phyloP scores from a whole-genome alignment of 2,888 invertebrate species.

The Pterobdella sp. region DNA sequence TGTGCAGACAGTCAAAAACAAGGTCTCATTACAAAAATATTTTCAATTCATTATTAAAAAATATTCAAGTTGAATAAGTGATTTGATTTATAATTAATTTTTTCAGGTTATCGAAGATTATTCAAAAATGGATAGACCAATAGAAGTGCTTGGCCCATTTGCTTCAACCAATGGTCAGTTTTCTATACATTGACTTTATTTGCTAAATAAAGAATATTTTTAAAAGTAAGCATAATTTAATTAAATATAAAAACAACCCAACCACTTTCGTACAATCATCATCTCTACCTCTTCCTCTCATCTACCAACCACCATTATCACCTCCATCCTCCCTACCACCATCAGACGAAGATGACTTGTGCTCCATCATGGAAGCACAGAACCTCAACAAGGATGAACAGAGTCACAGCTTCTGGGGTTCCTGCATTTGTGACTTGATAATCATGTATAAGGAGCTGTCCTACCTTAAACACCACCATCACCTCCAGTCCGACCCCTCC shows the following conservation, averaged over 20 bases:
- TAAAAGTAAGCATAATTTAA: too few species aligned
- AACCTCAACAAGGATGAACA: constrained; percentile 10
- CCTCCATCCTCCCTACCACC: background rate
- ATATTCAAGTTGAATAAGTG: background rate
- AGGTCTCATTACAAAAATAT: background rate
- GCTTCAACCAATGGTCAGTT: too few species aligned
- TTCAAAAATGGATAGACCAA: too few species aligned
- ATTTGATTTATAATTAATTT: background rate
- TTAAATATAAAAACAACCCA: background rate
- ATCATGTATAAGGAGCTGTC: background rate
- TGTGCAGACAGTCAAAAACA: background rate
- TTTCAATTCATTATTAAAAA: background rate
- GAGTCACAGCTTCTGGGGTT: background rate
- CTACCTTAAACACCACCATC: background rate
- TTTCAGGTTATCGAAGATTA: too few species aligned
- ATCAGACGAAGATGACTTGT: background rate
- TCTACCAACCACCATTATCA: background rate
- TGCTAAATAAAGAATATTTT: too few species aligned
- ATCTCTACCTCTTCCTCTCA: background rate
- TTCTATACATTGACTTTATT: too few species aligned
- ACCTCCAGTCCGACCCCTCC: background rate
- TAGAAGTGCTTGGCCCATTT: too few species aligned
- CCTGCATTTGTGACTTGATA: background rate
- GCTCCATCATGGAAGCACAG: background rate
- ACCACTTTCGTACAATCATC: background rate